Percentiles rank a stretch among this genome's conserved stretches.
Evolutionary conservation across 2,797 vertebrate species (phyloP).

Genomic region (Pelochelys cantorii): DNA sequence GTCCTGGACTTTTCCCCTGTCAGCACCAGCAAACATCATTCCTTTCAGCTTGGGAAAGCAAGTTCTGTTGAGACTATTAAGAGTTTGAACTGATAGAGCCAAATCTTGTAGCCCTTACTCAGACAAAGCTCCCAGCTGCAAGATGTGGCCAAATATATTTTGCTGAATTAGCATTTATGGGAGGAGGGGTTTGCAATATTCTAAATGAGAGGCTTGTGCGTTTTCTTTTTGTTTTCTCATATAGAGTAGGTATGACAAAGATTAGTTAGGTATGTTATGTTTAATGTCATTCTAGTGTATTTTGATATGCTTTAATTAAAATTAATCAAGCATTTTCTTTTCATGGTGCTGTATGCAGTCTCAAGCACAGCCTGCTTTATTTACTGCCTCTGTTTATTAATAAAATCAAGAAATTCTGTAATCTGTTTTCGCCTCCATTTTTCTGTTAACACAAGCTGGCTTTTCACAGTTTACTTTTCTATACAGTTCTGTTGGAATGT

Average conservation of each 20-base stretch:
- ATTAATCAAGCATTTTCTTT: constrained; percentile 61
- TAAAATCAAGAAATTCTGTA: neutral
- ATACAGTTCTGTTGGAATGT: neutral
- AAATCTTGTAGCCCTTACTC: constrained; percentile 17
- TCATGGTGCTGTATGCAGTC: constrained; percentile 49
- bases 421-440: constrained; percentile 17
- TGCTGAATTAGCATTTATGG: constrained; percentile 46
- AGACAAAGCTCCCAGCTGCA: neutral
- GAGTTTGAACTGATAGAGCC: constrained; percentile 72
- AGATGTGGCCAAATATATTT: constrained; percentile 43
- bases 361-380: constrained; percentile 35
- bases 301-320: constrained; percentile 59
- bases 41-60: constrained; percentile 74
- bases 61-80: constrained; percentile 67
- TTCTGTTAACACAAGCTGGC: neutral
- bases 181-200: constrained; percentile 11
- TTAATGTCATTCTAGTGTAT: constrained; percentile 63
- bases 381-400: neutral
- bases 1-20: constrained; percentile 47
- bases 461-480: neutral
- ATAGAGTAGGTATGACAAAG: constrained; percentile 30
- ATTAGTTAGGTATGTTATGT: constrained; percentile 50
- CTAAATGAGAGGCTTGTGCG: constrained; percentile 44
- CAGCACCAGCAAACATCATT: constrained; percentile 43
- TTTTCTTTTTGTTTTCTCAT: constrained; percentile 44